Evolutionary conservation across 2,888 invertebrate genomes (phyloP).

Genomic region (Eupithecia pulchellata): DNA sequence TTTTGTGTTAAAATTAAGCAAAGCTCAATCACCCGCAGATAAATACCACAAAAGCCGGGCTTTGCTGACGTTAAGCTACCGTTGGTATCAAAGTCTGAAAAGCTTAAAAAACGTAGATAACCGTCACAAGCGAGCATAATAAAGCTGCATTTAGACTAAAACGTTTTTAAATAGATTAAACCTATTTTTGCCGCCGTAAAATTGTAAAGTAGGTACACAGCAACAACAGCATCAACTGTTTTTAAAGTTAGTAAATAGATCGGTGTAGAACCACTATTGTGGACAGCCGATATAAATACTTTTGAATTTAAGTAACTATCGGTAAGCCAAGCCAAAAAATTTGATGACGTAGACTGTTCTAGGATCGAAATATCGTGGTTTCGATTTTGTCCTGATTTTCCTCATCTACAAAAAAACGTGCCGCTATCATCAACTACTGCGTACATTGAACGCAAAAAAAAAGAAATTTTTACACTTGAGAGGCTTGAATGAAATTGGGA

Average conservation of each 20-base stretch:
- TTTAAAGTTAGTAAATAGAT: no score
- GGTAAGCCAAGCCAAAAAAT: background rate
- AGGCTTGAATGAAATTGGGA: background rate
- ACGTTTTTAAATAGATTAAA: background rate
- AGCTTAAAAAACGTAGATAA: conserved; percentile 14
- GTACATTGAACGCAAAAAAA: background rate
- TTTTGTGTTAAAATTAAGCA: background rate
- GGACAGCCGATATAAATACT: no score
- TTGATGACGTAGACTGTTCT: background rate
- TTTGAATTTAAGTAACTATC: no score
- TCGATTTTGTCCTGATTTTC: background rate
- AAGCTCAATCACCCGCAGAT: background rate
- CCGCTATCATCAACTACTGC: background rate
- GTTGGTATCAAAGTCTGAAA: conserved; percentile 18
- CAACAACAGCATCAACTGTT: no score
- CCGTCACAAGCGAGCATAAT: background rate
- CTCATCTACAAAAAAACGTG: background rate
- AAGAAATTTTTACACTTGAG: background rate
- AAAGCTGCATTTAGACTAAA: background rate
- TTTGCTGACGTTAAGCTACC: conserved; percentile 6
- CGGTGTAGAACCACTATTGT: no score
- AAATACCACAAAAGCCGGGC: conserved; percentile 12
- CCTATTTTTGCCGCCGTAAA: background rate
- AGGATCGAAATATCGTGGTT: background rate
- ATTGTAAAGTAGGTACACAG: no score